These are phyloP conservation scores for Neodiprion fabricii DNA, from an alignment of 1,140 invertebrate genomes.

Conservation along the genomic window DNA sequence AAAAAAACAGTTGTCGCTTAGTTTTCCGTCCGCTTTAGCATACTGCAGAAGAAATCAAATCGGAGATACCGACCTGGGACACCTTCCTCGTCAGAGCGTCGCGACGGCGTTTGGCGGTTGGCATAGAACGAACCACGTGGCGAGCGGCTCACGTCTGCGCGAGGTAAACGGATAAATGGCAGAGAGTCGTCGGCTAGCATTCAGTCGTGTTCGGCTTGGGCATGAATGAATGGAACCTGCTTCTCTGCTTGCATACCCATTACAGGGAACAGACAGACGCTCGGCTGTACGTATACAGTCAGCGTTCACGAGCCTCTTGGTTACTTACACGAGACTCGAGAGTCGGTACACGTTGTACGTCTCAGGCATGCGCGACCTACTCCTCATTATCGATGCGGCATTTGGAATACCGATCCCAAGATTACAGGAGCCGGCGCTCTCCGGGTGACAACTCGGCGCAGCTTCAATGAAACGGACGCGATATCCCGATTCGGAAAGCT, in stretches of 20 bases:
- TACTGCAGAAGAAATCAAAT: too few species aligned
- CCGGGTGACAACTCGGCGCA: too few species aligned
- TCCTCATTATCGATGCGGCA: neutral
- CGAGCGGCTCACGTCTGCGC: neutral
- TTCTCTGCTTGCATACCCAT: slow-evolving; percentile 57
- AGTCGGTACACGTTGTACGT: too few species aligned
- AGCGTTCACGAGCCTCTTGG: too few species aligned
- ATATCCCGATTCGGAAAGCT: too few species aligned
- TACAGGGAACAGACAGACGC: slow-evolving; percentile 44
- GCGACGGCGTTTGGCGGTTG: neutral
- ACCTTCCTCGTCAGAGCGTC: neutral
- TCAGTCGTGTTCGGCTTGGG: slow-evolving; percentile 34
- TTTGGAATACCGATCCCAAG: neutral
- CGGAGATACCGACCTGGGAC: too few species aligned
- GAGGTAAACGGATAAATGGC: slow-evolving; percentile 38
- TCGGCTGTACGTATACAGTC: neutral
- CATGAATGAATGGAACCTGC: slow-evolving; percentile 61
- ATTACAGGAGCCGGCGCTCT: too few species aligned
- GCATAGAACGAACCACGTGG: neutral
- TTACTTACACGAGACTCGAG: neutral
- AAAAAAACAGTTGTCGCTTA: too few species aligned
- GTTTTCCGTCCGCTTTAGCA: neutral
- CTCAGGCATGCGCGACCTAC: neutral
- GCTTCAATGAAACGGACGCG: too few species aligned
- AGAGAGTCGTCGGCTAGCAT: slow-evolving; percentile 41